These are phyloP conservation scores for Gonioctena quinquepunctata DNA, from an alignment of 1,140 invertebrate species.

Conservation along the genomic window DNA sequence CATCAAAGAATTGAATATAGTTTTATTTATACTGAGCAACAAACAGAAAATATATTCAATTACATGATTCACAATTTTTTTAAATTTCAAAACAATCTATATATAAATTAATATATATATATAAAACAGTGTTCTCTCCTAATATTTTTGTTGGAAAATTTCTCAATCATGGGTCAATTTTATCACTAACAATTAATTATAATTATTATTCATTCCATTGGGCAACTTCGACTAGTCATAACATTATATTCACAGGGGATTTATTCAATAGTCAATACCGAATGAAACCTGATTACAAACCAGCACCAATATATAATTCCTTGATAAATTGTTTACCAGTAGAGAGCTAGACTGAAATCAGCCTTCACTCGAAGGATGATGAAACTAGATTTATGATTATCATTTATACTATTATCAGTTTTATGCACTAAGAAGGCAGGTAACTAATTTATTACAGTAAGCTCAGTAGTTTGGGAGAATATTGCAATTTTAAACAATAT, in stretches of 20 bases:
- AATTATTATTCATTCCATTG: background rate
- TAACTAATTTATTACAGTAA: background rate
- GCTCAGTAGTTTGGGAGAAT: background rate
- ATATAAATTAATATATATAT: too few relatives aligned
- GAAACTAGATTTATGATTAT: background rate
- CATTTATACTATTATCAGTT: background rate
- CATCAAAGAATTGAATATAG: too few relatives aligned
- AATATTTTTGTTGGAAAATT: background rate
- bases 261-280: background rate
- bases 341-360: background rate
- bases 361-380: too few relatives aligned
- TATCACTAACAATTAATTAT: background rate
- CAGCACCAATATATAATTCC: too few relatives aligned
- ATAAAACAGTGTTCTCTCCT: constrained; percentile 30
- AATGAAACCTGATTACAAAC: too few relatives aligned
- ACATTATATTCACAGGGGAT: background rate
- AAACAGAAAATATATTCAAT: too few relatives aligned
- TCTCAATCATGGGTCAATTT: background rate
- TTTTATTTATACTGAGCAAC: too few relatives aligned
- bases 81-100: too few relatives aligned
- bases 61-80: too few relatives aligned
- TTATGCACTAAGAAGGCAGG: background rate
- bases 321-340: too few relatives aligned
- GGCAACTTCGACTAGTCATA: background rate
- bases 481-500: too few relatives aligned